phyloP scores from a whole-genome alignment of 2,113 vertebrate genomes.

The Eclectus roratus region DNA sequence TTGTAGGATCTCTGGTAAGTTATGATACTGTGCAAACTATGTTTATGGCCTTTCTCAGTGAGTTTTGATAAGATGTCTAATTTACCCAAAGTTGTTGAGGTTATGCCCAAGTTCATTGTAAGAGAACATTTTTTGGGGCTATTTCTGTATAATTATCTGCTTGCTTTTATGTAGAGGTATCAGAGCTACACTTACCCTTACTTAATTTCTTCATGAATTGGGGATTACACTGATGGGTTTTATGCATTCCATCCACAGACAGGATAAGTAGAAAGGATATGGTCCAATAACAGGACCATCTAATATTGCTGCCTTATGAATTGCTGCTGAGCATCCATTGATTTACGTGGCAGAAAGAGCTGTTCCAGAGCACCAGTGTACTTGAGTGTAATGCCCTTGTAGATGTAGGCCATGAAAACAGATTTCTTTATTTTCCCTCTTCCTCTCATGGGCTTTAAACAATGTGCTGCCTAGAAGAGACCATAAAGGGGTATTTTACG shows the following conservation, averaged over 20 bases:
- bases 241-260: not conserved
- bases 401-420: not conserved
- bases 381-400: not conserved
- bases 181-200: not conserved
- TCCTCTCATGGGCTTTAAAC: not conserved
- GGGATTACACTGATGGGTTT: not conserved
- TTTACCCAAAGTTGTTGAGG: not conserved
- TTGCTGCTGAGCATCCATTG: not conserved
- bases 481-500: not conserved
- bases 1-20: slow-evolving; percentile 80
- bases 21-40: not conserved
- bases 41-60: not conserved
- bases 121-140: not conserved
- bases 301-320: not conserved
- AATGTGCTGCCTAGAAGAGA: not conserved
- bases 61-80: not conserved
- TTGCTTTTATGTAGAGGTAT: not conserved
- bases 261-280: not conserved
- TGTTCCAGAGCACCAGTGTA: not conserved
- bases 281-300: not conserved
- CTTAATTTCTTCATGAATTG: not conserved
- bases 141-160: not conserved
- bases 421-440: not conserved
- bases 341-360: not conserved
- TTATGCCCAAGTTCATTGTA: not conserved